Percentiles rank a stretch among this genome's conserved stretches.
phyloP scores from a whole-genome alignment of 2,797 vertebrate genomes.

The Ciconia nigra region DNA sequence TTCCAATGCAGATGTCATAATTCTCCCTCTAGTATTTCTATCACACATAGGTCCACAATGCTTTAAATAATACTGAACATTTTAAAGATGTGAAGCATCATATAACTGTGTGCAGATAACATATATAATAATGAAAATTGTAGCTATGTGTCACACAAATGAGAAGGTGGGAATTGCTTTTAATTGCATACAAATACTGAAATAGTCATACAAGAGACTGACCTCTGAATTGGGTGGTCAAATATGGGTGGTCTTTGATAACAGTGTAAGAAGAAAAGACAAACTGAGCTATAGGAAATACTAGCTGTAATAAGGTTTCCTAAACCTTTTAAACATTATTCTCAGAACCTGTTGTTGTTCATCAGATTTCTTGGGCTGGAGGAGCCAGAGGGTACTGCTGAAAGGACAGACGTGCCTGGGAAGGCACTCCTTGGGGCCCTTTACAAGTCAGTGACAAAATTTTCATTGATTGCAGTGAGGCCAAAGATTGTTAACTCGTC shows the following conservation, averaged over 20 bases:
- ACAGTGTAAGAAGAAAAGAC: not conserved
- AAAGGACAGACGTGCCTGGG: not conserved
- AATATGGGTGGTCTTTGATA: not conserved
- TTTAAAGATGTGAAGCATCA: not conserved
- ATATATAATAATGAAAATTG: not conserved
- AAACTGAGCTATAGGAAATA: not conserved
- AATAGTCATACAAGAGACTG: not conserved
- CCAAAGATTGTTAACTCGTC: not conserved
- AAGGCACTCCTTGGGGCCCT: not conserved
- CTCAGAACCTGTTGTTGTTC: not conserved
- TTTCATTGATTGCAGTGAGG: not conserved
- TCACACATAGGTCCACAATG: not conserved
- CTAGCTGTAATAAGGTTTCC: not conserved
- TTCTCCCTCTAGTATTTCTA: not conserved
- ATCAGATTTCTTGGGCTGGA: not conserved
- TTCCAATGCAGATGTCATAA: not conserved
- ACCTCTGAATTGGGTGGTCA: not conserved
- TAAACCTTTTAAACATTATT: slow-evolving; percentile 1
- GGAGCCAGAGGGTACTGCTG: not conserved
- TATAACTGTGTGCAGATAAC: not conserved
- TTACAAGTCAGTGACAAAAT: not conserved
- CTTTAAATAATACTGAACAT: not conserved
- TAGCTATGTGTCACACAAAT: not conserved
- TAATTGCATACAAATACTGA: not conserved
- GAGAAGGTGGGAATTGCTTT: not conserved